phyloP scores from a whole-genome alignment of 2,797 vertebrate species.

The Onychomys leucogaster region DNA sequence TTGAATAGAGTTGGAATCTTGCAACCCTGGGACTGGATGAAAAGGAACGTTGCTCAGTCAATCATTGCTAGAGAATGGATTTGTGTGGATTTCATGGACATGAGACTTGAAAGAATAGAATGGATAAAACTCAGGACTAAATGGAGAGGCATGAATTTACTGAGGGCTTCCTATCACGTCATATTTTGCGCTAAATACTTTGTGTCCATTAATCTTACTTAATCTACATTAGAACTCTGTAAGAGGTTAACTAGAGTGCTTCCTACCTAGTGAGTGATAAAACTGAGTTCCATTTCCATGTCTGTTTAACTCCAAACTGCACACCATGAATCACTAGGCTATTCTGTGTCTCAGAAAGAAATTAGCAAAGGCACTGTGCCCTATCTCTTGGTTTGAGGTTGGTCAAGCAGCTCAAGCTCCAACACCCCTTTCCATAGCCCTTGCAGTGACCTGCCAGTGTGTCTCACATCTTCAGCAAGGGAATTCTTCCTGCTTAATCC shows the following conservation, averaged over 20 bases:
- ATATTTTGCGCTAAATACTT: neutral
- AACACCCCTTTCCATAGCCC: neutral
- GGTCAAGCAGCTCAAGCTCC: neutral
- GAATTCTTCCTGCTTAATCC: neutral
- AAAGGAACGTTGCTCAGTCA: neutral
- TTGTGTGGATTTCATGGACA: neutral
- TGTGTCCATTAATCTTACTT: constrained; percentile 36
- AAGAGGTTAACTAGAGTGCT: constrained; percentile 8
- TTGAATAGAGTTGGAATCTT: neutral
- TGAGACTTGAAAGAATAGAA: neutral
- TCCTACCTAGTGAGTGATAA: neutral
- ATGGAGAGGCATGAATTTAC: neutral
- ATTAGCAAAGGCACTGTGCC: neutral
- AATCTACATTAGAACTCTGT: constrained; percentile 1
- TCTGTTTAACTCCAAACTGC: neutral
- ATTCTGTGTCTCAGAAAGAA: neutral
- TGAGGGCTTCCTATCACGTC: constrained; percentile 3
- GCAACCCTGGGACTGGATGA: neutral
- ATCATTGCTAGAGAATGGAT: neutral
- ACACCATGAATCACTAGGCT: neutral
- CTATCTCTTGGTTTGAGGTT: neutral
- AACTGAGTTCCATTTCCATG: neutral
- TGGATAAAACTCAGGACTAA: constrained; percentile 5
- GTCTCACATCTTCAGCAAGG: neutral
- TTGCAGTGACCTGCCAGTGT: neutral